Percentiles rank a stretch among this genome's conserved stretches.
phyloP scores from a whole-genome alignment of 2,113 vertebrate species.

The Aspidoscelis tigris region DNA sequence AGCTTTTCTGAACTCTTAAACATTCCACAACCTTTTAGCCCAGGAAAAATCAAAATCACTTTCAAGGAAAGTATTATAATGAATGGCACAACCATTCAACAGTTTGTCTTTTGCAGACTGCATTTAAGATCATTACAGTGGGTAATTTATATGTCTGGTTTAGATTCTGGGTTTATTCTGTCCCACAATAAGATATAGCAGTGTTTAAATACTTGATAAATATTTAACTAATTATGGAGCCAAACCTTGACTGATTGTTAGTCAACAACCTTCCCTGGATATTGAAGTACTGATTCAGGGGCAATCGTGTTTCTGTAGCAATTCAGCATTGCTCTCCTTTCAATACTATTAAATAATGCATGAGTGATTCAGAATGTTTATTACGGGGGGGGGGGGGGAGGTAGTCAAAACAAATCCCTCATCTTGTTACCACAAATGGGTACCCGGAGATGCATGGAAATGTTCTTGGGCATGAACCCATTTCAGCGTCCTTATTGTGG shows the following conservation, averaged over 20 bases:
- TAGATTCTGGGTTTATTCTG: not conserved
- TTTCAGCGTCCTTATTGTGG: no score
- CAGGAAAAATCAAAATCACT: accelerated
- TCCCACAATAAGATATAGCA: not conserved
- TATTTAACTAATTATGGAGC: constrained; percentile 9
- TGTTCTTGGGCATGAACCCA: no score
- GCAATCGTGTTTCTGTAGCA: constrained; percentile 25
- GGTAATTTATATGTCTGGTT: not conserved
- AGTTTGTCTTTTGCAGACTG: constrained; percentile 5
- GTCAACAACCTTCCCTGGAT: not conserved
- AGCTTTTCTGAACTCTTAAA: no score
- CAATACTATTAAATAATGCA: constrained; percentile 51
- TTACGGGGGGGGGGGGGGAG: not conserved
- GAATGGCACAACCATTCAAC: not conserved
- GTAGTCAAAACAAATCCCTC: not conserved
- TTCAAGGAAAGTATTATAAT: constrained; percentile 8
- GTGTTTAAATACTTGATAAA: constrained; percentile 9
- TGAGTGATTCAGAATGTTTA: constrained; percentile 50
- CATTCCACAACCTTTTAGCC: accelerated
- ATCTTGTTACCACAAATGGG: constrained; percentile 31
- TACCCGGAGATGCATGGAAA: not conserved
- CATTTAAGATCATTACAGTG: not conserved
- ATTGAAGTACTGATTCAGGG: constrained; percentile 12
- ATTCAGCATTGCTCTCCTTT: constrained; percentile 41
- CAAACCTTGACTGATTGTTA: constrained; percentile 26